Percentiles rank a stretch among this genome's conserved stretches.
These are phyloP conservation scores for Diadophis punctatus DNA, from an alignment of 2,113 vertebrate genomes.

Conservation along the genomic window DNA sequence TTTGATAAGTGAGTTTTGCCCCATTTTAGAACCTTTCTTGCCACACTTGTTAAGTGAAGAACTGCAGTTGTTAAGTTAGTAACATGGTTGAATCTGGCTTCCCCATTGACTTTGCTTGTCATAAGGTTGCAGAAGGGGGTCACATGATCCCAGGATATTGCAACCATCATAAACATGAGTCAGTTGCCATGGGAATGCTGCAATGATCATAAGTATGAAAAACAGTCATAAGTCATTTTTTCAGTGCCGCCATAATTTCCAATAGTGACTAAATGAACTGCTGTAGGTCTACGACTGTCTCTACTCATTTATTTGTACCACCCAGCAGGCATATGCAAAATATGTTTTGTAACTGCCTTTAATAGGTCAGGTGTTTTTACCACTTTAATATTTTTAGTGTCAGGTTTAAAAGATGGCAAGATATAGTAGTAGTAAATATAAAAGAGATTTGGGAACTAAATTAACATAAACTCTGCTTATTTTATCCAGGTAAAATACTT, in stretches of 20 bases:
- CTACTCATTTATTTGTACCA: not conserved
- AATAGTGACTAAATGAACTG: not conserved
- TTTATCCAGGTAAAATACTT: not conserved
- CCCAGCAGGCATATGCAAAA: not conserved
- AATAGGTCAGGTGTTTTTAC: not conserved
- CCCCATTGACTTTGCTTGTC: not conserved
- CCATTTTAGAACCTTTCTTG: not conserved
- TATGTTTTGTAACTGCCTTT: not conserved
- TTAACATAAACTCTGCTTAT: not conserved
- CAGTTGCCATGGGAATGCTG: not conserved
- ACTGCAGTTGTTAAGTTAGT: not conserved
- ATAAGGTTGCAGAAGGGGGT: not conserved
- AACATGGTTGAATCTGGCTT: not conserved
- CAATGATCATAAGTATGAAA: not conserved
- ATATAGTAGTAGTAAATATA: not conserved
- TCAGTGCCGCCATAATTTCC: not conserved
- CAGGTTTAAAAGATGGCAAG: not conserved
- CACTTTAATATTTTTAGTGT: not conserved
- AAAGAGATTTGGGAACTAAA: not conserved
- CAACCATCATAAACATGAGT: not conserved
- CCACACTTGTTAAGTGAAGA: not conserved
- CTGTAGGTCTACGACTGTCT: not conserved
- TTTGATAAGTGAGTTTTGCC: not conserved
- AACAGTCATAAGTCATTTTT: not conserved
- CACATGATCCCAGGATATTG: not conserved